Conservation (phyloP, 2,888 invertebrate species). For the Drosophila planitibia region DNA sequence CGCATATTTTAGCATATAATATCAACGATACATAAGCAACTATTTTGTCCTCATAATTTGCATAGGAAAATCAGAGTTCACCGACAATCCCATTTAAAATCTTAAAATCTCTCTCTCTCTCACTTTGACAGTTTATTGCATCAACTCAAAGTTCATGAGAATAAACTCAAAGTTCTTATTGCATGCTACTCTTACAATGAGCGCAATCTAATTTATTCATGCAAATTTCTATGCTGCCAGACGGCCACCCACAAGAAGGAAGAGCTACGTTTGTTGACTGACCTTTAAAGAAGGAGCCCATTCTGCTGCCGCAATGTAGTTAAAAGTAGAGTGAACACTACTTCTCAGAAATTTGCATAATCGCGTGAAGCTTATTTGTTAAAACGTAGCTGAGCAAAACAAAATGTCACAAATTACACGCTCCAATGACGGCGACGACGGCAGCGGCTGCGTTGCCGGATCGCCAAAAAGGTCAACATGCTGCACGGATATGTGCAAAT, state of each 20-base stretch:
- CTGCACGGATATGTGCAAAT: conserved; percentile 38
- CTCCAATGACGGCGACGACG: conserved; percentile 49
- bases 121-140: conserved; percentile 4
- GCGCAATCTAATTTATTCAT: conserved; percentile 72
- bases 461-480: conserved; percentile 64
- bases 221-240: conserved; percentile 51
- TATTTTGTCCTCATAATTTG: background rate
- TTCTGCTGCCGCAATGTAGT: conserved; percentile 24
- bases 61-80: conserved; percentile 1
- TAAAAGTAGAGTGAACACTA: conserved; percentile 34
- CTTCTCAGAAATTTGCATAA: conserved; percentile 68
- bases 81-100: conserved; percentile 1
- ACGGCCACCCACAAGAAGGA: conserved; percentile 7
- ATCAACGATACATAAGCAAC: background rate
- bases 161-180: conserved; percentile 40
- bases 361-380: conserved; percentile 80
- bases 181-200: conserved; percentile 39
- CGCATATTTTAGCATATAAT: conserved; percentile 1
- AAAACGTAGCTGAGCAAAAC: conserved; percentile 65
- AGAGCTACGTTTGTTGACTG: conserved; percentile 30
- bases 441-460: conserved; percentile 28
- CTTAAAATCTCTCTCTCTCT: background rate
- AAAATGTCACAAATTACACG: conserved; percentile 79
- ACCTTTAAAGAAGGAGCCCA: conserved; percentile 35
- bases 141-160: conserved; percentile 20